A percentile compares a stretch with the other conserved stretches of the same genome.
phyloP scores from a whole-genome alignment of 2,113 vertebrate genomes.

The Strix uralensis region DNA sequence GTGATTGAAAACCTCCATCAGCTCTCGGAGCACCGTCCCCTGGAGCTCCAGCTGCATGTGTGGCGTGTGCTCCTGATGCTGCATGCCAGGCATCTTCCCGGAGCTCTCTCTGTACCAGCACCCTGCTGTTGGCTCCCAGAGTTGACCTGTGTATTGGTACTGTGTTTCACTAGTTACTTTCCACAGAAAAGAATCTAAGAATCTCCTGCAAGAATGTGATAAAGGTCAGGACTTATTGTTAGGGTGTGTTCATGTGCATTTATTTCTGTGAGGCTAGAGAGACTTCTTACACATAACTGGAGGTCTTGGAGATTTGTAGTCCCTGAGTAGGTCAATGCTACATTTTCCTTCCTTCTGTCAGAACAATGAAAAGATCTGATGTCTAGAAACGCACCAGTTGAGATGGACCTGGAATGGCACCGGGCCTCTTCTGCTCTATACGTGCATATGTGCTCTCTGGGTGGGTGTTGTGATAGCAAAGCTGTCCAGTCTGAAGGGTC shows the following conservation, averaged over 20 bases:
- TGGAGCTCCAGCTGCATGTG: neutral
- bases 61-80: neutral
- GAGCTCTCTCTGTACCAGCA: neutral
- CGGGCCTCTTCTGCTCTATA: neutral
- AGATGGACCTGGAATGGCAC: neutral
- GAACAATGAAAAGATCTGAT: neutral
- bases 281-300: neutral
- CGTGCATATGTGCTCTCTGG: fast-evolving
- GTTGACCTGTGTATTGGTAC: neutral
- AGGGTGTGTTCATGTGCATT: neutral
- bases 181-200: neutral
- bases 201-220: neutral
- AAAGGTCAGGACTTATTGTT: neutral
- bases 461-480: neutral
- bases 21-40: neutral
- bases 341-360: neutral
- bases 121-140: neutral
- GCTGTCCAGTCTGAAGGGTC: neutral
- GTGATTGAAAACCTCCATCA: neutral
- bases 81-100: neutral
- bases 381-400: neutral
- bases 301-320: neutral
- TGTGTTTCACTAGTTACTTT: neutral
- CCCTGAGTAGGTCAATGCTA: neutral
- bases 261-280: neutral